Evolutionary conservation across 2,113 vertebrate species (phyloP).

Genomic region (Gasterosteus aculeatus): DNA sequence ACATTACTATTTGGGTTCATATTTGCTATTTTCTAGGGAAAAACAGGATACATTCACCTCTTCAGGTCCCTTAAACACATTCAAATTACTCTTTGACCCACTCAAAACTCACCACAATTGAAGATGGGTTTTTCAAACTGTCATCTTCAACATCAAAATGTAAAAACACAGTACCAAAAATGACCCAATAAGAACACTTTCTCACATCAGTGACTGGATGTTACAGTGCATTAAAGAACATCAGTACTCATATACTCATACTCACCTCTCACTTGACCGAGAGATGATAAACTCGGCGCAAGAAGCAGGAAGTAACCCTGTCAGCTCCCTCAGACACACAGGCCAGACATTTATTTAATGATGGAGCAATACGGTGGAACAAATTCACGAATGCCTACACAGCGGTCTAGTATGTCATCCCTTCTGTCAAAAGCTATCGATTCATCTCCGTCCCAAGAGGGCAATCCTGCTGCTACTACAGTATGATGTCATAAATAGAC

Average conservation of each 20-base stretch:
- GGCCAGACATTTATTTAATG: constrained; percentile 9
- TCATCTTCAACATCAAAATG: background rate
- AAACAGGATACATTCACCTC: background rate
- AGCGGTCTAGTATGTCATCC: background rate
- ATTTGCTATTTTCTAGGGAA: background rate
- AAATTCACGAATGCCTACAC: background rate
- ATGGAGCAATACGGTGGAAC: constrained; percentile 6
- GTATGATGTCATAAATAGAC: background rate
- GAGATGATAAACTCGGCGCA: background rate
- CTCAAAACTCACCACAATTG: background rate
- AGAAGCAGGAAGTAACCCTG: background rate
- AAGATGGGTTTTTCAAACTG: background rate
- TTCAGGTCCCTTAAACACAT: background rate
- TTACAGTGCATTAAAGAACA: background rate
- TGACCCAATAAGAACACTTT: background rate
- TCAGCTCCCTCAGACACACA: background rate
- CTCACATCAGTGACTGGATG: background rate
- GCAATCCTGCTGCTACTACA: background rate
- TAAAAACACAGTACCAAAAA: background rate
- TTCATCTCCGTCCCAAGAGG: background rate
- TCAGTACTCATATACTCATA: background rate
- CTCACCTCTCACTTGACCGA: background rate
- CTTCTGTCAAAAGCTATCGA: background rate
- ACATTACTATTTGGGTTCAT: background rate
- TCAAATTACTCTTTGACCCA: background rate